phyloP scores from a whole-genome alignment of 2,797 vertebrate genomes.

The Lacerta viridis region DNA sequence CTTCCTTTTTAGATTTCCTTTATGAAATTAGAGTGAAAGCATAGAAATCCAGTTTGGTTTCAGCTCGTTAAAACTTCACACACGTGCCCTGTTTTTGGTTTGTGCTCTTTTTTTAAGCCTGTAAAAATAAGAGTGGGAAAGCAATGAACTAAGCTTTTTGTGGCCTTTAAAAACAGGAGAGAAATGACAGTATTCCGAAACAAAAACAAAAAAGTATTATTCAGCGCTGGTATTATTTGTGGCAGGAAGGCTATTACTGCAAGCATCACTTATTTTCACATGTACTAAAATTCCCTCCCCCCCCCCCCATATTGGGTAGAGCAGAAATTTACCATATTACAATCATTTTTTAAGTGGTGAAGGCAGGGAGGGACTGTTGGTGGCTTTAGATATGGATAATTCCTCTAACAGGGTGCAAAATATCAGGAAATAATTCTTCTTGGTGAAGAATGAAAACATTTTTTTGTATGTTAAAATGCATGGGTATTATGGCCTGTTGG shows the following conservation, averaged over 20 bases:
- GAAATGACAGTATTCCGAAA: slow-evolving; percentile 66
- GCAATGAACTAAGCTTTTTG: slow-evolving; percentile 73
- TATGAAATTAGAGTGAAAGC: slow-evolving; percentile 37
- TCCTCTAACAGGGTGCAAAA: slow-evolving; percentile 75
- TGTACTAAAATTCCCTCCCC: slow-evolving; percentile 61
- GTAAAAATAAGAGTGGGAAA: slow-evolving; percentile 61
- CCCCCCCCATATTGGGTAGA: slow-evolving; percentile 43
- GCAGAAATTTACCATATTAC: slow-evolving; percentile 68
- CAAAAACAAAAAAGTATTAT: slow-evolving; percentile 50
- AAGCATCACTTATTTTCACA: slow-evolving; percentile 61
- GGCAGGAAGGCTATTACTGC: slow-evolving; percentile 61
- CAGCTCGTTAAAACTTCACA: slow-evolving; percentile 60
- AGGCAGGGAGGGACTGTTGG: slow-evolving; percentile 39
- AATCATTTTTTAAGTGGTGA: slow-evolving; percentile 71
- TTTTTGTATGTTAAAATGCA: slow-evolving; percentile 56
- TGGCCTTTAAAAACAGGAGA: slow-evolving; percentile 79
- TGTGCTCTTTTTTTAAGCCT: slow-evolving; percentile 36
- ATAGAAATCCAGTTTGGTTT: slow-evolving; percentile 44
- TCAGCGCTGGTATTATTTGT: slow-evolving; percentile 62
- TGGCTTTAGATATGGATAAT: slow-evolving; percentile 49
- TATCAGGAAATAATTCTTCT: slow-evolving; percentile 76
- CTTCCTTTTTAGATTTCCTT: slow-evolving; percentile 59
- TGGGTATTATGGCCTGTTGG: slow-evolving; percentile 52
- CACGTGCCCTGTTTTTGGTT: slow-evolving; percentile 75
- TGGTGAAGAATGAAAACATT: slow-evolving; percentile 57